Base-by-base conservation (phyloP, 2,888 invertebrate genomes). In the Mythimna ferrago region DNA sequence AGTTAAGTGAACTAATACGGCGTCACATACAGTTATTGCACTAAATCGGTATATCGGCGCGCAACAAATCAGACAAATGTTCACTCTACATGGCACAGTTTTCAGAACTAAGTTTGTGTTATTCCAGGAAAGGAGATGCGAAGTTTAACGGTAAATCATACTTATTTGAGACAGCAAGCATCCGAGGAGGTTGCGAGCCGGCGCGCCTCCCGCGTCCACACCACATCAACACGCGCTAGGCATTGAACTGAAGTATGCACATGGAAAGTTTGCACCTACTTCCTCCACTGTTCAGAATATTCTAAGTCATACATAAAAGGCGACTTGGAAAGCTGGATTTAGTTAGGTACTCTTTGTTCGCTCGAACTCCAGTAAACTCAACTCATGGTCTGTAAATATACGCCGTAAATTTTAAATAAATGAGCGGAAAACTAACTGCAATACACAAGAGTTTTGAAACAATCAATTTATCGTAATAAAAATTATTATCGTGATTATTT, bases 111-210 rank as follows among this genome's bases (percentile, higher is more conserved):
- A 92, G 87, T 92, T 89, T 80, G 85, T 89, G 88, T 89, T 89
- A 90, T 91, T 91, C 86, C 87, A 88, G 86, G 89, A 89, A 90
- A 87, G 87, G 85, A 87, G 87, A 83, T 84, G 81, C 82, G 77
- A 93, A 93, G 91, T 93, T 93, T 89, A 84, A 84, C 86, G 83
- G 90, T 93, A 93, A 92, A 92, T 93, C 92, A 93, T 89, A 90
- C 87, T 91, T 88, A 91, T 89, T 88, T 87, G 88, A 84, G 87
- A 89, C 87, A 90, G 87, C 89, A 89, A 89, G 86, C 88, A 87
- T 89, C 84, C 88, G 87, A 88, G 80, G 76, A 87, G 82, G 85
- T 80, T 78, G 82, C 78, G 82, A 84, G 80, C 72, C 72, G 76
- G 56, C 61, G 64, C 67, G 57, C 79, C 60, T 70, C 63, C 57